A percentile compares a stretch with the other conserved stretches of the same genome.
Conservation (phyloP, 2,888 invertebrate species). For the Ephialtes manifestator region DNA sequence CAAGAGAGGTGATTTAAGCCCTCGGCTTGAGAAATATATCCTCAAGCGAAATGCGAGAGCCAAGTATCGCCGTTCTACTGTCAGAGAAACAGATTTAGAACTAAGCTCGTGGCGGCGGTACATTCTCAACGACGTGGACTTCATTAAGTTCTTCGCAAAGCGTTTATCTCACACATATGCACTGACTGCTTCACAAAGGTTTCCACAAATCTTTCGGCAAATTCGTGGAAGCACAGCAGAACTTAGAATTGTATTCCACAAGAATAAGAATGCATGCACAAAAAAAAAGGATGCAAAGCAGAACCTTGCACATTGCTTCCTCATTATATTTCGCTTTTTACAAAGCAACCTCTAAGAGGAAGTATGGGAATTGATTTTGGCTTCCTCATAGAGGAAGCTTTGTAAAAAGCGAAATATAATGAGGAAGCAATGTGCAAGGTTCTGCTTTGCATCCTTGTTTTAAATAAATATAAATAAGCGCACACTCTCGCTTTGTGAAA, state of each 20-base stretch:
- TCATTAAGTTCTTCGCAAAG: constrained; percentile 76
- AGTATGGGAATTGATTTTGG: too few relatives aligned
- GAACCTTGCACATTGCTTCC: too few relatives aligned
- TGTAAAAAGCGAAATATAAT: too few relatives aligned
- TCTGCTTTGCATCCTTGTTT: too few relatives aligned
- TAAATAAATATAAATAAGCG: too few relatives aligned
- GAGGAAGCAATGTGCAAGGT: too few relatives aligned
- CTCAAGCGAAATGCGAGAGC: constrained; percentile 54
- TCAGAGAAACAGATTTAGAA: constrained; percentile 75
- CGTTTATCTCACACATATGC: constrained; percentile 57
- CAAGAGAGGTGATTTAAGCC: constrained; percentile 73
- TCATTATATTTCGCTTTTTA: too few relatives aligned
- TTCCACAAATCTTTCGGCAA: constrained; percentile 70
- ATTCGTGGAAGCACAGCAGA: constrained; percentile 74
- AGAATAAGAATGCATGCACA: too few relatives aligned
- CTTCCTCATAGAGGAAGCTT: too few relatives aligned
- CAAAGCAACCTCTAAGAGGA: too few relatives aligned
- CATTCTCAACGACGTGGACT: background rate
- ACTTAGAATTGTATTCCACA: constrained; percentile 73
- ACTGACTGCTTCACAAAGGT: constrained; percentile 53
- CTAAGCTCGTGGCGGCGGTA: constrained; percentile 78
- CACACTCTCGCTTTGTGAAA: too few relatives aligned
- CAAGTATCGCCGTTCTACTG: constrained; percentile 46
- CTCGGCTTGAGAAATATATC: constrained; percentile 77
- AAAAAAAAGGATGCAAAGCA: too few relatives aligned